These are phyloP conservation scores for Piaya cayana DNA, from an alignment of 2,113 vertebrate species.

Conservation along the genomic window DNA sequence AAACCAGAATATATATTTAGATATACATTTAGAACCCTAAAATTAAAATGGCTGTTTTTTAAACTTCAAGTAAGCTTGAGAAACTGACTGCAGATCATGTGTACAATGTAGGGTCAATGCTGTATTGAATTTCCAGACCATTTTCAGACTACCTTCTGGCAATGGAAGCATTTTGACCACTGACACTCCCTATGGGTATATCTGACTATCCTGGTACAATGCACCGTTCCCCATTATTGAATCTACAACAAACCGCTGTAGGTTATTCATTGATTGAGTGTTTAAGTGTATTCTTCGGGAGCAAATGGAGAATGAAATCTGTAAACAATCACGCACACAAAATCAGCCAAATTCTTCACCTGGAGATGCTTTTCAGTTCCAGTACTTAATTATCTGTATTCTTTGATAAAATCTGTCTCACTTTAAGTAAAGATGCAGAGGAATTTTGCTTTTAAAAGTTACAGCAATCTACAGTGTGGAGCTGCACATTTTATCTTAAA, in stretches of 20 bases:
- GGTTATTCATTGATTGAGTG: conserved; percentile 99
- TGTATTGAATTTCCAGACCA: conserved; percentile 95
- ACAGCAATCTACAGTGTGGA: not conserved
- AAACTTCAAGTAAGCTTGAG: conserved; percentile 71
- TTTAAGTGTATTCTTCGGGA: conserved; percentile 91
- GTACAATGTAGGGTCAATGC: conserved; percentile 90
- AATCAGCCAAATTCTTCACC: conserved; percentile 71
- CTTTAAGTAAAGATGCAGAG: conserved; percentile 21
- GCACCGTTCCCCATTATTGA: conserved; percentile 84
- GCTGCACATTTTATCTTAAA: conserved; percentile 9
- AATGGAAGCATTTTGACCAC: conserved; percentile 99
- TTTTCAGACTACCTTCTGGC: conserved; percentile 99
- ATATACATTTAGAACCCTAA: not conserved
- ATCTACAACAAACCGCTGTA: conserved; percentile 91
- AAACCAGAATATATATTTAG: not conserved
- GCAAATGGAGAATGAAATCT: conserved; percentile 79
- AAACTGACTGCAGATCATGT: conserved; percentile 77
- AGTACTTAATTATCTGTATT: conserved; percentile 66
- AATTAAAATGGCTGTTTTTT: conserved; percentile 60
- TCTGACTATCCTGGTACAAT: conserved; percentile 88
- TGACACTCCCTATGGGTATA: conserved; percentile 95
- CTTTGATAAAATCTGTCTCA: conserved; percentile 57
- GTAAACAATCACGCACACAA: conserved; percentile 76
- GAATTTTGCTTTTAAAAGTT: conserved; percentile 37
- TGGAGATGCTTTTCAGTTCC: conserved; percentile 31